Evolutionary conservation across 2,113 vertebrate species (phyloP).

Genomic region (Pollachius pollachius): DNA sequence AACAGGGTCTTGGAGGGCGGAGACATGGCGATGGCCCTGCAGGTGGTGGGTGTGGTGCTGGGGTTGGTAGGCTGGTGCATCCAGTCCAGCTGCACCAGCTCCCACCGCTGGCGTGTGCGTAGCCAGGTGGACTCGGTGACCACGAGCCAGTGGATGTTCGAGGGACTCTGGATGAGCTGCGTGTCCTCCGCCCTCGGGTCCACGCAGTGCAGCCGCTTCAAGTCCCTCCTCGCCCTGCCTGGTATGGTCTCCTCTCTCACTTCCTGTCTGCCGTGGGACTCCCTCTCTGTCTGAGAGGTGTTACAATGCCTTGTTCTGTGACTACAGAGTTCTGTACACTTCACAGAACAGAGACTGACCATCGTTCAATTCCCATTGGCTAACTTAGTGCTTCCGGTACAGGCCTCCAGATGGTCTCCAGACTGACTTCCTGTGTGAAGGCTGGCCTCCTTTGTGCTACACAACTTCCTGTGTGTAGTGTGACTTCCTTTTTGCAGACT

Average conservation of each 20-base stretch:
- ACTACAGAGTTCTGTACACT: too few species aligned
- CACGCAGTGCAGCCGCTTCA: constrained; percentile 74
- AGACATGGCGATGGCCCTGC: constrained; percentile 54
- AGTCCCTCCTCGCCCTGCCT: constrained; percentile 74
- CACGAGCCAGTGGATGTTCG: constrained; percentile 68
- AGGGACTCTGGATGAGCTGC: constrained; percentile 86
- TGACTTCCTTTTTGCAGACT: too few species aligned
- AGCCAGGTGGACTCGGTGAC: constrained; percentile 47
- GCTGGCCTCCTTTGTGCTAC: too few species aligned
- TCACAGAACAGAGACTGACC: too few species aligned
- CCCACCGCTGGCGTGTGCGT: constrained; percentile 72
- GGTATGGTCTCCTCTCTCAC: constrained; percentile 66
- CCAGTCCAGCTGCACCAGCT: constrained; percentile 68
- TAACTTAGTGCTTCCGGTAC: too few species aligned
- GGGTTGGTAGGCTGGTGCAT: constrained; percentile 72
- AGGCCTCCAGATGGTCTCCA: too few species aligned
- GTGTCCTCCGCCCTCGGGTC: constrained; percentile 59
- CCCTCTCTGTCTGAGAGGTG: neutral
- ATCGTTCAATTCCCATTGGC: too few species aligned
- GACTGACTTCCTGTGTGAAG: too few species aligned
- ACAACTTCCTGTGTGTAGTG: too few species aligned
- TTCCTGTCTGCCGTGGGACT: too few species aligned
- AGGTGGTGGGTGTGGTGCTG: constrained; percentile 71
- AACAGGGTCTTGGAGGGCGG: neutral
- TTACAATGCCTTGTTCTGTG: too few species aligned